Base-by-base conservation (phyloP, 2,888 invertebrate species). In the Lycophotia porphyrea region DNA sequence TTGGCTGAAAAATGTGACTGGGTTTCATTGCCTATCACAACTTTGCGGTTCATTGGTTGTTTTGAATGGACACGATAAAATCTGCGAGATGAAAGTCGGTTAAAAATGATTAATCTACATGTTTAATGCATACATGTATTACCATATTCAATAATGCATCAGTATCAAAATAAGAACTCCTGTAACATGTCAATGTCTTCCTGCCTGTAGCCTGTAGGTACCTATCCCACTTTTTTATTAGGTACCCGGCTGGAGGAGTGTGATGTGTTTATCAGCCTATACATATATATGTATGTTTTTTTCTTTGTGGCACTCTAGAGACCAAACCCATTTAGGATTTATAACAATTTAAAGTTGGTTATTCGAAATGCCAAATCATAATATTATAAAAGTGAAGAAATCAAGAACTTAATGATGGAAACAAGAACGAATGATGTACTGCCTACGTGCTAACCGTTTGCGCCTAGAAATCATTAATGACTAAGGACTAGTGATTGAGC, bases 31-130 rank as follows among this genome's bases (percentile, higher is more conserved):
- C 65, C 15, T 67, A 47, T 47, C 68, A 68, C 21, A 11, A 55
- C 18, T 71, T 73, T 8, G 24, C 27, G 44, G 73, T 44, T 58
- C 55, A 73, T 71, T 71, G 73, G 44, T 11, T 58, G 27, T 58
- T 71, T 71, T 21, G 34, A 73, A 55, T 58, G n/a, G 34, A 55
- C 55, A 42, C 21, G 34, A 34, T 58, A 42, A 11, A 36, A 73
- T 36, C 27, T 24, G 55, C 27, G n/a, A 27, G n/a, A 55, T 71
- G 42, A 71, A 44, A n/a, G n/a, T 36, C 24, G 24, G 24, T 18
- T 1, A 27, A 27, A 27, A 55, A 27, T 55, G 5, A 27, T 15
- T 52, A 52, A 55, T 55, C 27, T 27, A 55, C 55, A 55, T 27
- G 21, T n/a, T n/a, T n/a, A n/a, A n/a, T n/a, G n/a, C n/a, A n/a